Conservation (phyloP, 2,888 invertebrate genomes). For the Zeuzera pyrina region DNA sequence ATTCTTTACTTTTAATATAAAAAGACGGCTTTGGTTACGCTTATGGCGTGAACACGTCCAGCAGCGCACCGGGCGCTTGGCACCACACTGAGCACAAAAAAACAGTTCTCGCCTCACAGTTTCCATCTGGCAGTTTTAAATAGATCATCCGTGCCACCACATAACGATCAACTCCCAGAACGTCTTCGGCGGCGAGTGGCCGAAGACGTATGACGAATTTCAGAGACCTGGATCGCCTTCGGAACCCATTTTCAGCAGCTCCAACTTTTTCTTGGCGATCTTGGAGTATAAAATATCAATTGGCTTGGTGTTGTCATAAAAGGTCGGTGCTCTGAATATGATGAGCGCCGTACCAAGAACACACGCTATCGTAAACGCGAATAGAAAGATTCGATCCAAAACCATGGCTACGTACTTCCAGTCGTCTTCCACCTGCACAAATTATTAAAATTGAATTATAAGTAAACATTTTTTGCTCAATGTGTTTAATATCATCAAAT, state of each 20-base stretch:
- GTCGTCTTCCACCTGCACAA: slow-evolving; percentile 90
- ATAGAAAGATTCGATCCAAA: slow-evolving; percentile 95
- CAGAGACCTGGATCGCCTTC: slow-evolving; percentile 79
- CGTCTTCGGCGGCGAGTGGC: slow-evolving; percentile 79
- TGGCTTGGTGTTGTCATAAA: slow-evolving; percentile 92
- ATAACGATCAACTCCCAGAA: slow-evolving; percentile 73
- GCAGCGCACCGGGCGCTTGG: slow-evolving; percentile 56
- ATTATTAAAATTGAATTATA: background rate
- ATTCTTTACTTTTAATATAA: slow-evolving; percentile 50
- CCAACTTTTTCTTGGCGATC: slow-evolving; percentile 92
- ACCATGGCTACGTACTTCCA: slow-evolving; percentile 99
- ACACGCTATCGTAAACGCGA: slow-evolving; percentile 95
- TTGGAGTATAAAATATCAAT: slow-evolving; percentile 93
- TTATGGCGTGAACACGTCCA: slow-evolving; percentile 48
- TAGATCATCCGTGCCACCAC: slow-evolving; percentile 73
- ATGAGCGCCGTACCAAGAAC: slow-evolving; percentile 91
- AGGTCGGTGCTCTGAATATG: slow-evolving; percentile 91
- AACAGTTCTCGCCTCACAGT: slow-evolving; percentile 58
- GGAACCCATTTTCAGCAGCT: slow-evolving; percentile 89
- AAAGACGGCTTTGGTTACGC: slow-evolving; percentile 64
- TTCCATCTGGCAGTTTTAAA: slow-evolving; percentile 55
- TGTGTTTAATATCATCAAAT: background rate
- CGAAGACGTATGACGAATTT: slow-evolving; percentile 79
- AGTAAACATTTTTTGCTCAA: background rate
- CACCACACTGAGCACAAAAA: slow-evolving; percentile 66